Percentiles rank a stretch among this genome's conserved stretches.
phyloP scores from a whole-genome alignment of 2,113 vertebrate species.

The Heterotis niloticus region DNA sequence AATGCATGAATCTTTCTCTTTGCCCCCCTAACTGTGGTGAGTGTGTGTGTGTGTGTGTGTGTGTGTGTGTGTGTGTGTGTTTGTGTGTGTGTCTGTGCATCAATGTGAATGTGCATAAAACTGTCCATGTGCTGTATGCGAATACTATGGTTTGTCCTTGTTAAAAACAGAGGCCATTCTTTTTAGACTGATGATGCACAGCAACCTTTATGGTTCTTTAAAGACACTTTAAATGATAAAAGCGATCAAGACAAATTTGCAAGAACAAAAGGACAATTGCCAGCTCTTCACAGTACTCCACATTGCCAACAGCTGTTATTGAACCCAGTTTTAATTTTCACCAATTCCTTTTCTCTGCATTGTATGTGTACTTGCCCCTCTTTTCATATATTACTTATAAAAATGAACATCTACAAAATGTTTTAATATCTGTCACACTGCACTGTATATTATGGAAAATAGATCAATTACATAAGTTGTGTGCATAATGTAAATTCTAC shows the following conservation, averaged over 20 bases:
- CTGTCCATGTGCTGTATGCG: background rate
- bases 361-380: too few relatives aligned
- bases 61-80: conserved; percentile 14
- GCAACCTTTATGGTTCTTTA: conserved; percentile 40
- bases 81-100: conserved; percentile 5
- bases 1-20: background rate
- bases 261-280: background rate
- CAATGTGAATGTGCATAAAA: background rate
- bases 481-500: too few relatives aligned
- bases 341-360: background rate
- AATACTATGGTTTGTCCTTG: background rate
- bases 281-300: background rate
- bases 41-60: too few relatives aligned
- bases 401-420: too few relatives aligned
- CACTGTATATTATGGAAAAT: too few relatives aligned
- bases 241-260: conserved; percentile 30
- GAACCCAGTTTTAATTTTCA: background rate
- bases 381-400: too few relatives aligned
- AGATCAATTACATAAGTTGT: too few relatives aligned
- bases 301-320: background rate
- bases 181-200: background rate
- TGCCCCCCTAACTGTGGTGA: too few relatives aligned
- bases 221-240: conserved; percentile 35
- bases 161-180: conserved; percentile 10
- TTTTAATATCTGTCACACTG: too few relatives aligned